Percentiles rank a stretch among this genome's conserved stretches.
These are phyloP conservation scores for Aromia moschata DNA, from an alignment of 2,888 invertebrate genomes.

Conservation along the genomic window DNA sequence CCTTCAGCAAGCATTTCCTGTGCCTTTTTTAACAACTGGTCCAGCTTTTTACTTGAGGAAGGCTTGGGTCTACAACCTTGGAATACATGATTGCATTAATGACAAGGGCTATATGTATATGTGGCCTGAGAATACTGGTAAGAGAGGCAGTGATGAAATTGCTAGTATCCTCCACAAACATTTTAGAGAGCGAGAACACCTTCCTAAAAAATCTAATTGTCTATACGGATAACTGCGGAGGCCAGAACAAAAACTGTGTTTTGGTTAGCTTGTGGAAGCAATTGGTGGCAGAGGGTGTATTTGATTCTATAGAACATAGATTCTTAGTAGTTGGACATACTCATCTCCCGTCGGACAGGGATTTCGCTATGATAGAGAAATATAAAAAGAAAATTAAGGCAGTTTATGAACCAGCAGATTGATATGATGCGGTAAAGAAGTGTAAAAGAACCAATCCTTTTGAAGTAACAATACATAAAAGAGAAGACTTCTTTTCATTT, in stretches of 20 bases:
- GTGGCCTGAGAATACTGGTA: slow-evolving; percentile 36
- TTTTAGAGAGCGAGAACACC: too few relatives aligned
- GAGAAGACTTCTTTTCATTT: slow-evolving; percentile 11
- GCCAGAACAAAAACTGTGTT: slow-evolving; percentile 37
- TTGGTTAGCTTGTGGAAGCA: slow-evolving; percentile 33
- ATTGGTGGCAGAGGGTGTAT: slow-evolving; percentile 27
- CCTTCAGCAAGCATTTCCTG: slow-evolving; percentile 40
- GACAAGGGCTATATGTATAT: slow-evolving; percentile 35
- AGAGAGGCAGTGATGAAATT: slow-evolving; percentile 38
- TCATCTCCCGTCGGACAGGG: slow-evolving; percentile 28
- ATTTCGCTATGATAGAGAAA: slow-evolving; percentile 27
- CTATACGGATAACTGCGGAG: slow-evolving; percentile 35
- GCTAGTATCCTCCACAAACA: slow-evolving; percentile 30
- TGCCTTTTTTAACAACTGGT: slow-evolving; percentile 35
- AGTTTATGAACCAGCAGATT: slow-evolving; percentile 12
- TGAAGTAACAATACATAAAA: slow-evolving; percentile 5
- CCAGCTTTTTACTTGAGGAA: slow-evolving; percentile 41
- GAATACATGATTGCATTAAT: slow-evolving; percentile 35
- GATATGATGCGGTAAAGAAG: slow-evolving; percentile 11
- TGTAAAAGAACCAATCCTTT: slow-evolving; percentile 12
- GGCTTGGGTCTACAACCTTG: slow-evolving; percentile 39
- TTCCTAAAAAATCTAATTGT: slow-evolving; percentile 31
- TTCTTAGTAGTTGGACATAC: slow-evolving; percentile 36
- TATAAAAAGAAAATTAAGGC: slow-evolving; percentile 13
- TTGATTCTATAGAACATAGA: slow-evolving; percentile 31